Conservation (phyloP, 2,113 vertebrate species). For the Mus spicilegus region DNA sequence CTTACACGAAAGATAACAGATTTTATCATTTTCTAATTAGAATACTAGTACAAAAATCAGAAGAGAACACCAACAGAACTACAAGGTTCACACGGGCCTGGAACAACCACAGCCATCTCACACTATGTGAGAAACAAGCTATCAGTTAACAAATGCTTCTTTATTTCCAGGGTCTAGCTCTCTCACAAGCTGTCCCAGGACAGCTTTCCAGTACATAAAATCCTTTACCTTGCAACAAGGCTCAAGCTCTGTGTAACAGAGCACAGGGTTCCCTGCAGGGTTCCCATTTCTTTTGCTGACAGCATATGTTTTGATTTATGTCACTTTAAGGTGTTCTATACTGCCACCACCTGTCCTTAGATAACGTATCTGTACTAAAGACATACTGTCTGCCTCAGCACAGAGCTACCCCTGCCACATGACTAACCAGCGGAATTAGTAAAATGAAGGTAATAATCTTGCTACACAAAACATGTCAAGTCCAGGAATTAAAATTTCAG, state of each 20-base stretch:
- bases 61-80: conserved; percentile 12
- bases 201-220: conserved; percentile 37
- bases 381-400: not conserved
- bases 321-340: conserved; percentile 25
- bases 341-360: not conserved
- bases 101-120: not conserved
- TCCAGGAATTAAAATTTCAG: not conserved
- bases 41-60: conserved; percentile 43
- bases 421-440: not conserved
- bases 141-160: not conserved
- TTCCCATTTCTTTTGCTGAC: conserved; percentile 36
- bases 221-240: conserved; percentile 34
- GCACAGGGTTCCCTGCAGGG: not conserved
- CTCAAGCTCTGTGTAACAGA: not conserved
- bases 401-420: not conserved
- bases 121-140: conserved; percentile 40
- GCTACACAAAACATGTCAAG: conserved; percentile 33
- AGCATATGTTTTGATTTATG: conserved; percentile 37
- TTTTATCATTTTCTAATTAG: conserved; percentile 46
- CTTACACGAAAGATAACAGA: conserved; percentile 5
- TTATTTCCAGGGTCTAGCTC: conserved; percentile 22
- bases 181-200: conserved; percentile 16
- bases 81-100: not conserved
- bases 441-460: conserved; percentile 5
- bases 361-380: not conserved